phyloP scores from a whole-genome alignment of 2,888 invertebrate genomes.

The Platynereis dumerilii region DNA sequence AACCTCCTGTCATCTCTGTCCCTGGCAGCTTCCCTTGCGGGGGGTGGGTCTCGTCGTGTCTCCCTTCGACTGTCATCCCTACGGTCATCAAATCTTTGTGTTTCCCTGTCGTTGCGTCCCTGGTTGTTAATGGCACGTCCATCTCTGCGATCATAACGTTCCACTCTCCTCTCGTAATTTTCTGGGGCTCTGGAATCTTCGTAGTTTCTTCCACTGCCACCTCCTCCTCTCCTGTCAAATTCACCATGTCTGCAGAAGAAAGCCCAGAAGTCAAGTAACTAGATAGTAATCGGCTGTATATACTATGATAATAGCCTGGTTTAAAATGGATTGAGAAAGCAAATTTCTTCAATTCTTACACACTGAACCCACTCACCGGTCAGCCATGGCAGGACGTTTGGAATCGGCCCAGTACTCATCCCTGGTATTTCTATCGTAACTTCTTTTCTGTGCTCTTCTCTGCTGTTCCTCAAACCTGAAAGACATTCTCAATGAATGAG shows the following conservation, averaged over 20 bases:
- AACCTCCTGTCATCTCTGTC: slow-evolving; percentile 5
- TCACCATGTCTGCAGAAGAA: slow-evolving; percentile 15
- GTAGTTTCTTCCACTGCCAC: slow-evolving; percentile 9
- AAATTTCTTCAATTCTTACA: too few relatives aligned
- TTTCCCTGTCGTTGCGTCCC: slow-evolving; percentile 2
- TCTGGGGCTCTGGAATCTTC: slow-evolving; percentile 3
- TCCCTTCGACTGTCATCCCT: slow-evolving; percentile 28
- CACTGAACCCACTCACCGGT: not conserved
- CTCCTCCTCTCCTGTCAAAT: slow-evolving; percentile 20
- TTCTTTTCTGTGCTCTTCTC: slow-evolving; percentile 18
- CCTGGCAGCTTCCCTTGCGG: slow-evolving; percentile 13
- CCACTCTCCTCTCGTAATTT: slow-evolving; percentile 35
- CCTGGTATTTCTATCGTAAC: slow-evolving; percentile 15
- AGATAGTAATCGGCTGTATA: too few relatives aligned
- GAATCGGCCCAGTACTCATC: slow-evolving; percentile 23
- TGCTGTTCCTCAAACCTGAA: slow-evolving; percentile 18
- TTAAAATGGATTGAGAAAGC: too few relatives aligned
- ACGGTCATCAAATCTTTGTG: slow-evolving; percentile 26
- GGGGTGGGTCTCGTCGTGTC: slow-evolving; percentile 28
- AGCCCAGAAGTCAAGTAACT: too few relatives aligned
- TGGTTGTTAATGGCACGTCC: slow-evolving; percentile 8
- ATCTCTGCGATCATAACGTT: slow-evolving; percentile 43
- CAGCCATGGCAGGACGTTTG: slow-evolving; percentile 8
- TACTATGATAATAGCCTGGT: too few relatives aligned
- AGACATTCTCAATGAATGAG: not conserved